These are phyloP conservation scores for Nothocercus julius DNA, from an alignment of 2,113 vertebrate genomes.

Conservation along the genomic window DNA sequence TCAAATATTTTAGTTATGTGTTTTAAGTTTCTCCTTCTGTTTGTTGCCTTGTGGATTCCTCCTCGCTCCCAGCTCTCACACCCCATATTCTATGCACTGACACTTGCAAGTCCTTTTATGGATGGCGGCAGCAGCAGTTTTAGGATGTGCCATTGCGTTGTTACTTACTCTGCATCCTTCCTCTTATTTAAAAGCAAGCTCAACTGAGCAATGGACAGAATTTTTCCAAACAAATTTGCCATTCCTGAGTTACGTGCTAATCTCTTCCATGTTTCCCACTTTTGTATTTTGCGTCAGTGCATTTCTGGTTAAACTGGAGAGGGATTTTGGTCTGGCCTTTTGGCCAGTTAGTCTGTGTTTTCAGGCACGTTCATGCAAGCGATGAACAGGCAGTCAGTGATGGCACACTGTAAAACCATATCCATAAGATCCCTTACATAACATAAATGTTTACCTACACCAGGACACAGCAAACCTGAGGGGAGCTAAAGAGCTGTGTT, in stretches of 20 bases:
- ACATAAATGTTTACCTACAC: neutral
- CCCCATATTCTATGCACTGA: neutral
- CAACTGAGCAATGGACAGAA: neutral
- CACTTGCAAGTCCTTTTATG: neutral
- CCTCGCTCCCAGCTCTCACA: neutral
- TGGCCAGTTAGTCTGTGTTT: neutral
- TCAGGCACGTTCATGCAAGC: neutral
- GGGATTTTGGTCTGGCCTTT: neutral
- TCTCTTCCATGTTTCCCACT: neutral
- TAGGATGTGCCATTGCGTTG: neutral
- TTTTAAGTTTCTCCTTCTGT: constrained; percentile 1
- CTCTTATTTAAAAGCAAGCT: neutral
- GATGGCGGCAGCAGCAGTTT: neutral
- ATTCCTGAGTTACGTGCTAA: neutral
- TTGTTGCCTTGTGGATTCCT: neutral
- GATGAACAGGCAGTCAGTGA: neutral
- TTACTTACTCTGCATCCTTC: neutral
- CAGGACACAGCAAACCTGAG: neutral
- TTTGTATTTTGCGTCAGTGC: neutral
- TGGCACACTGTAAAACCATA: neutral
- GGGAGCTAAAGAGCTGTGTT: neutral
- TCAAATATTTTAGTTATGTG: constrained; percentile 16
- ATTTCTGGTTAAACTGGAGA: neutral
- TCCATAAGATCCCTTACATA: neutral
- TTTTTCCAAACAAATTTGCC: neutral